Evolutionary conservation across 2,797 vertebrate species (phyloP).

Genomic region (Eospalax fontanierii): DNA sequence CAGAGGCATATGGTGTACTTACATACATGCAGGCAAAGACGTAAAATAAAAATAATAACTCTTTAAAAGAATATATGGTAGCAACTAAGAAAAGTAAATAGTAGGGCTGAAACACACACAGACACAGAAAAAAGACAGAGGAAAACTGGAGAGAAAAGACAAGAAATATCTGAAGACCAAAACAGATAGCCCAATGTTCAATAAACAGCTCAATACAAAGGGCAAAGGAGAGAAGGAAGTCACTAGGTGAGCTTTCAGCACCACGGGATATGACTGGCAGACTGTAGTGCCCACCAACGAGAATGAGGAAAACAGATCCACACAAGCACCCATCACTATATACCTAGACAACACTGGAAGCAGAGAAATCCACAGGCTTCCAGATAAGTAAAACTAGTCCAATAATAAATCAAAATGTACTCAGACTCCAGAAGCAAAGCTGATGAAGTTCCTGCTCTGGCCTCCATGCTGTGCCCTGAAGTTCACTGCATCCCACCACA

Average conservation of each 20-base stretch:
- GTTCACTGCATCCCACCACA: background rate
- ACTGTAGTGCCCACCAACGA: background rate
- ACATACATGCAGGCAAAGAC: background rate
- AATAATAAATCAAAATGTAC: background rate
- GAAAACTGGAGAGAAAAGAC: constrained; percentile 37
- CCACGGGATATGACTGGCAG: background rate
- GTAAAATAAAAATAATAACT: too few relatives aligned
- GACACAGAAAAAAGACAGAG: background rate
- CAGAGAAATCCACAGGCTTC: background rate
- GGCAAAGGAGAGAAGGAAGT: background rate
- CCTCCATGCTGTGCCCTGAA: background rate
- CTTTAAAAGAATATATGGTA: background rate
- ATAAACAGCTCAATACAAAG: background rate
- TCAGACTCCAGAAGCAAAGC: background rate
- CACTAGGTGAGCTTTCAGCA: constrained; percentile 3
- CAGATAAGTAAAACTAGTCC: background rate
- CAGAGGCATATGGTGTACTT: too few relatives aligned
- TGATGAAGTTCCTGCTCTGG: background rate
- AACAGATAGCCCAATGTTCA: background rate
- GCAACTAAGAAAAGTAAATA: constrained; percentile 36
- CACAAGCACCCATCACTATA: background rate
- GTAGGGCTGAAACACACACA: background rate
- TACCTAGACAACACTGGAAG: background rate
- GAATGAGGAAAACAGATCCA: background rate
- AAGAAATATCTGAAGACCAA: constrained; percentile 67